Base-by-base conservation (phyloP, 2,888 invertebrate genomes). In the Exocentrus adspersus region DNA sequence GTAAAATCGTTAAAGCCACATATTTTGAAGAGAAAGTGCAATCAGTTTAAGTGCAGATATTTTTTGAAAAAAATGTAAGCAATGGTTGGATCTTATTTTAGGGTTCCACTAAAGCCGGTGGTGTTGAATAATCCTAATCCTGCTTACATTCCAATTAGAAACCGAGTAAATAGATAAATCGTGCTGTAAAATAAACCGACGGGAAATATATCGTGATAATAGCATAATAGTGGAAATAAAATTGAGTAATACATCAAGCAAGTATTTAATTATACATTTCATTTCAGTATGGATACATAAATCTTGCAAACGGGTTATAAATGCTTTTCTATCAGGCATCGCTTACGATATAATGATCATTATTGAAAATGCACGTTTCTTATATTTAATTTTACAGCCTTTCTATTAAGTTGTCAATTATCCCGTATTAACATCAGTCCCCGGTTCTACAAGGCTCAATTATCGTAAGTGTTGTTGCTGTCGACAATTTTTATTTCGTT, bases 331-430 rank as follows among this genome's bases (percentile, higher is more conserved):
- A 37, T 37, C 37, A n/a, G n/a, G 10, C 32, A 12, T 37, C 37
- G 37, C n/a, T 37, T 37, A 37, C 37, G 3, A 37, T 37, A 37
- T 37, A 37, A 3, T 24, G 7, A 37, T 37, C n/a, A n/a, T 37
- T 37, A 37, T 37, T 37, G 37, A 6, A 37, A 37, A 37, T 37
- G 12, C 37, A 37, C n/a, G 37, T 37, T 37, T 37, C 37, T 37
- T 37, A 37, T 37, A 37, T 37, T 37, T 37, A 37, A 37, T 37
- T 37, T 37, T 37, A 37, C 37, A 37, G 37, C 12, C 37, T 12
- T 37, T 37, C 37, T 37, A 37, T 37, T 37, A 37, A 37, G 37
- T 37, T 37, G 37, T 37, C 37, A 37, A 37, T 37, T 37, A 37
- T 37, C 37, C 37, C 37, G 14, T 37, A 37, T 37, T 37, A 37